Percentiles rank a stretch among this genome's conserved stretches.
phyloP scores from a whole-genome alignment of 1,140 invertebrate genomes.

The Zaprionus ornatus region DNA sequence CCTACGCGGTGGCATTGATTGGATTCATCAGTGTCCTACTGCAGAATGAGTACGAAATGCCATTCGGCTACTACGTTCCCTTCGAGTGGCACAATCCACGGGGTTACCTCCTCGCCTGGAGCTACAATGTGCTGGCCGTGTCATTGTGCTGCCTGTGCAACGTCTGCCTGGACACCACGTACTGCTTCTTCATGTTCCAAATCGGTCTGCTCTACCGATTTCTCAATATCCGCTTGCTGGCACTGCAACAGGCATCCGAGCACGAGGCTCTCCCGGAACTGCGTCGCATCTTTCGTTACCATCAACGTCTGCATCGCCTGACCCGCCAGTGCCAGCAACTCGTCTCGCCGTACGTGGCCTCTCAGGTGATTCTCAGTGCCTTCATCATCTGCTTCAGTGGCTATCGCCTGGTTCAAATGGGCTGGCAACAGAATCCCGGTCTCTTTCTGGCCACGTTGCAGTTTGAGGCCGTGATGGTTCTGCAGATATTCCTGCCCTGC shows the following conservation, averaged over 20 bases:
- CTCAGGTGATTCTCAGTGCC: slow-evolving; percentile 71
- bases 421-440: slow-evolving; percentile 55
- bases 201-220: slow-evolving; percentile 59
- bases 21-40: slow-evolving; percentile 56
- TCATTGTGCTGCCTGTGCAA: slow-evolving; percentile 64
- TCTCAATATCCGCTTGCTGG: slow-evolving; percentile 52
- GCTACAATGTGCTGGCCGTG: slow-evolving; percentile 67
- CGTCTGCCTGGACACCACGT: slow-evolving; percentile 56
- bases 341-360: slow-evolving; percentile 63
- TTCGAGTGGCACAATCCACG: slow-evolving; percentile 65
- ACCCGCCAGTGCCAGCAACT: slow-evolving; percentile 54
- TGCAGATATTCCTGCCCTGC: slow-evolving; percentile 75
- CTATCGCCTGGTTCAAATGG: slow-evolving; percentile 66
- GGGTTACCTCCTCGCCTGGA: slow-evolving; percentile 64
- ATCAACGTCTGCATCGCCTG: slow-evolving; percentile 33
- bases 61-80: slow-evolving; percentile 70
- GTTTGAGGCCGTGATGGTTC: slow-evolving; percentile 65
- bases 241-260: slow-evolving; percentile 36
- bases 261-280: slow-evolving; percentile 38
- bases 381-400: slow-evolving; percentile 75
- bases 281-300: slow-evolving; percentile 45
- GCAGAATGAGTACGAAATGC: slow-evolving; percentile 55
- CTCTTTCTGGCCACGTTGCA: slow-evolving; percentile 67
- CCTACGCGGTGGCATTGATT: slow-evolving; percentile 32
- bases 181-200: slow-evolving; percentile 74